A percentile compares a stretch with the other conserved stretches of the same genome.
phyloP scores from a whole-genome alignment of 1,140 invertebrate species.

The Drosophila simulans region DNA sequence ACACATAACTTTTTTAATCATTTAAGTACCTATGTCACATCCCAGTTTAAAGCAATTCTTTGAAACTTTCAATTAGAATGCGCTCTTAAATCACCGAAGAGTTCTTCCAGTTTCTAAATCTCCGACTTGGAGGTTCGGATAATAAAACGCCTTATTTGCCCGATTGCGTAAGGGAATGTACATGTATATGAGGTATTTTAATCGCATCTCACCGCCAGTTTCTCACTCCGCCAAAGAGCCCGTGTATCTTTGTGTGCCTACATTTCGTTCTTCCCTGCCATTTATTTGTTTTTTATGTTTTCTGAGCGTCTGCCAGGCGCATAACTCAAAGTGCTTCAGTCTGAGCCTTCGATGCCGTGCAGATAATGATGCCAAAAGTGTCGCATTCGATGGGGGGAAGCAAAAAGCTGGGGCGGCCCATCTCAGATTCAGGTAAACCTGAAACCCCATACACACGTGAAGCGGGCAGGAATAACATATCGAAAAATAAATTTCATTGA shows the following conservation, averaged over 20 bases:
- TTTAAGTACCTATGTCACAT: too few species aligned
- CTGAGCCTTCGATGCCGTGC: slow-evolving; percentile 61
- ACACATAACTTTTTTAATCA: too few species aligned
- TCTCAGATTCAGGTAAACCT: slow-evolving; percentile 52
- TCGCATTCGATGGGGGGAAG: slow-evolving; percentile 34
- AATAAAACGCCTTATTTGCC: slow-evolving; percentile 34
- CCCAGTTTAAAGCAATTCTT: background rate
- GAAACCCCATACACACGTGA: slow-evolving; percentile 40
- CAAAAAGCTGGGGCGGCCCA: slow-evolving; percentile 2
- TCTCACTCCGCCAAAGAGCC: slow-evolving; percentile 1
- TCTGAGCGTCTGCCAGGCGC: slow-evolving; percentile 69
- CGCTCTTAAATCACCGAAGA: background rate
- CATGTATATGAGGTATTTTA: slow-evolving; percentile 12
- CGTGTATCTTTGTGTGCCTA: slow-evolving; percentile 24
- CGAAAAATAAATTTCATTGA: slow-evolving; percentile 80
- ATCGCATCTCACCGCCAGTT: slow-evolving; percentile 7
- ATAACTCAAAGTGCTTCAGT: slow-evolving; percentile 78
- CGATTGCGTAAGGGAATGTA: slow-evolving; percentile 8
- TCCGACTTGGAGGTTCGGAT: slow-evolving; percentile 13
- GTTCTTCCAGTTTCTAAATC: slow-evolving; percentile 21
- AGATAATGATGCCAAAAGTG: slow-evolving; percentile 81
- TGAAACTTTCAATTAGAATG: background rate
- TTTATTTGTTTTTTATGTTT: slow-evolving; percentile 80
- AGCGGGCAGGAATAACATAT: slow-evolving; percentile 72
- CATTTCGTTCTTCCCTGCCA: slow-evolving; percentile 65